These are phyloP conservation scores for Caprella mutica DNA, from an alignment of 2,888 invertebrate genomes.

Conservation along the genomic window DNA sequence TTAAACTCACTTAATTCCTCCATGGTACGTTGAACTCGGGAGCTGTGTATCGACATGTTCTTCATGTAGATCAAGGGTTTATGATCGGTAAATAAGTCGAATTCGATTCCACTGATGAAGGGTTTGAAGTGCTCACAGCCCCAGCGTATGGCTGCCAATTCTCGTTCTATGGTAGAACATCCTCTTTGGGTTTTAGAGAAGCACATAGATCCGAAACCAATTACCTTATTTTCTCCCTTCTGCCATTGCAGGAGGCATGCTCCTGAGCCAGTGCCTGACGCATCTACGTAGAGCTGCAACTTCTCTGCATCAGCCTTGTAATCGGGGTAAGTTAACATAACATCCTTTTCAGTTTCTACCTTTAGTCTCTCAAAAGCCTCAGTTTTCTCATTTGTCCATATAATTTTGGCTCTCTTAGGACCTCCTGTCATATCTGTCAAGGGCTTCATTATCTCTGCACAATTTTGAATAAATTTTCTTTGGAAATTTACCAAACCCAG, in stretches of 20 bases:
- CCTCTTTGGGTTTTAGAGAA: not conserved
- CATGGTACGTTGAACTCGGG: too few relatives aligned
- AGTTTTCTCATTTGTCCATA: not conserved
- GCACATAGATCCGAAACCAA: not conserved
- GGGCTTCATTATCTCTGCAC: not conserved
- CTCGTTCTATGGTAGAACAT: not conserved
- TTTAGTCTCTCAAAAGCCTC: not conserved
- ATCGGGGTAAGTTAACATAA: not conserved
- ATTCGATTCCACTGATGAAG: not conserved
- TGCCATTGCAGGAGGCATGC: not conserved
- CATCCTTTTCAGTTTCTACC: not conserved
- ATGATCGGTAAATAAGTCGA: not conserved
- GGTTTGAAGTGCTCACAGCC: not conserved
- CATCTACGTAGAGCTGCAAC: not conserved
- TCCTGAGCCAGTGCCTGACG: not conserved
- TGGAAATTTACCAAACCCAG: not conserved
- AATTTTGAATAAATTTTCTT: not conserved
- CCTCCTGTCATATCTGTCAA: not conserved
- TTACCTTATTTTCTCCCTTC: not conserved
- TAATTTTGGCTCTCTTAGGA: too few relatives aligned
- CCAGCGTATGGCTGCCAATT: constrained; percentile 1
- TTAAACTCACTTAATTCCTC: too few relatives aligned
- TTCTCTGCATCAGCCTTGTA: not conserved
- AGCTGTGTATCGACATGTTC: too few relatives aligned
- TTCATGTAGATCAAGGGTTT: not conserved